Conservation (phyloP, 2,797 vertebrate species). For the Onychomys torridus region DNA sequence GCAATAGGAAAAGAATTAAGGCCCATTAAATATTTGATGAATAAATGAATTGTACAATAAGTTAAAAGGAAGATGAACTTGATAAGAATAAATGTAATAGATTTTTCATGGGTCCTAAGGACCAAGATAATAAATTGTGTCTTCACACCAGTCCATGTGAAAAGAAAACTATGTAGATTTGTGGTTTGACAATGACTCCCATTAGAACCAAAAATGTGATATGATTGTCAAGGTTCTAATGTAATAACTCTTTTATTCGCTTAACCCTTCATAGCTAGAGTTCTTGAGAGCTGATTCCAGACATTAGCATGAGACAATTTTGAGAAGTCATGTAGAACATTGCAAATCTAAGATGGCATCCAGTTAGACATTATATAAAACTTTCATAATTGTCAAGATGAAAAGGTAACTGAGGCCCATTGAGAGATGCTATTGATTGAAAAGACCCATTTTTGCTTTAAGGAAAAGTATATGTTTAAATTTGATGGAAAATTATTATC, state of each 20-base stretch:
- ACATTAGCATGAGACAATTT: background rate
- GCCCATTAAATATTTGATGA: slow-evolving; percentile 36
- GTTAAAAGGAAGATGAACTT: slow-evolving; percentile 31
- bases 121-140: background rate
- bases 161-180: slow-evolving; percentile 39
- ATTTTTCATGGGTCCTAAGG: background rate
- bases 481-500: background rate
- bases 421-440: slow-evolving; percentile 34
- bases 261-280: slow-evolving; percentile 5
- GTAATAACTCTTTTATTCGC: background rate
- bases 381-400: slow-evolving; percentile 58
- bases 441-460: slow-evolving; percentile 32
- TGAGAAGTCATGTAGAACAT: background rate
- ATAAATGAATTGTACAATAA: slow-evolving; percentile 22
- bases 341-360: slow-evolving; percentile 9
- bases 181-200: slow-evolving; percentile 2
- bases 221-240: slow-evolving; percentile 55
- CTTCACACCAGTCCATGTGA: slow-evolving; percentile 18
- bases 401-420: background rate
- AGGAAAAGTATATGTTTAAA: slow-evolving; percentile 33
- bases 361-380: slow-evolving; percentile 31
- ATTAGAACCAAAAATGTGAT: background rate
- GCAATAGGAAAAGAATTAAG: background rate
- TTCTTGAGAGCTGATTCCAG: slow-evolving; percentile 2
- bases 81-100: slow-evolving; percentile 44